Evolutionary conservation across 1,140 invertebrate species (phyloP).

Genomic region (Eriocheir sinensis): DNA sequence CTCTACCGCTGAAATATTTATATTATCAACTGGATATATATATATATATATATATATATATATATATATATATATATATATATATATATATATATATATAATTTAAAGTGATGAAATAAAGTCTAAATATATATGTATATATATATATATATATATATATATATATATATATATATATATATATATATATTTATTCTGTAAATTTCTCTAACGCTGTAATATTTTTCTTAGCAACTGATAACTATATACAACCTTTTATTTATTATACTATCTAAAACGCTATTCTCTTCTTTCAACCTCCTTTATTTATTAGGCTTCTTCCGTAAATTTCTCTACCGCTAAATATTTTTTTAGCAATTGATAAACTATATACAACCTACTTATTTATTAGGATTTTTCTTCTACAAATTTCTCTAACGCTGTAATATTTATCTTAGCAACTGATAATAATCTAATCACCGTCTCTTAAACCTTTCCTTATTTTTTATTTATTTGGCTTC

Average conservation of each 20-base stretch:
- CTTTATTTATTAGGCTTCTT: too few species aligned
- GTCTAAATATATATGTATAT: neutral
- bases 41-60: conserved; percentile 51
- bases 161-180: conserved; percentile 51
- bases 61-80: conserved; percentile 49
- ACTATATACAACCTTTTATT: too few species aligned
- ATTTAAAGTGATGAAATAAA: neutral
- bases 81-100: conserved; percentile 44
- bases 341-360: too few species aligned
- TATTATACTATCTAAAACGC: too few species aligned
- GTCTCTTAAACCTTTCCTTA: neutral
- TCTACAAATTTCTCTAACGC: too few species aligned
- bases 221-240: too few species aligned
- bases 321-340: too few species aligned
- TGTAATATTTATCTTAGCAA: too few species aligned
- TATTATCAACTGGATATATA: neutral
- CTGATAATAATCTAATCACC: neutral
- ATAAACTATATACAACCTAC: too few species aligned
- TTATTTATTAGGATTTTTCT: too few species aligned
- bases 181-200: conserved; percentile 53
- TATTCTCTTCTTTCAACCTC: too few species aligned
- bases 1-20: neutral
- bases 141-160: conserved; percentile 24
- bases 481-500: neutral
- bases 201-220: too few species aligned